Evolutionary conservation across 2,113 vertebrate genomes (phyloP).

Genomic region (Psammodynastes pulverulentus): DNA sequence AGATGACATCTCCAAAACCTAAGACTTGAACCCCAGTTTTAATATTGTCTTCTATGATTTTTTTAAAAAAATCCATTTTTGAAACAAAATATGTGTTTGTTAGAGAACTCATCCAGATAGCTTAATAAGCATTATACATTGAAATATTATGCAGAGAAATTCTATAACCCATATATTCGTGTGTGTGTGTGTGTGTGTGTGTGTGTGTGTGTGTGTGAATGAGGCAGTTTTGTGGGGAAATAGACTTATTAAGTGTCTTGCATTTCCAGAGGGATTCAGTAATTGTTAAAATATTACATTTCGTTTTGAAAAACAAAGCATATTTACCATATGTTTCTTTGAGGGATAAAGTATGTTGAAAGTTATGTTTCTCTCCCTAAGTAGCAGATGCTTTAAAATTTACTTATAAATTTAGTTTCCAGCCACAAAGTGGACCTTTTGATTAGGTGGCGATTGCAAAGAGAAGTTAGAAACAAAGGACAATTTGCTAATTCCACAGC

Average conservation of each 20-base stretch:
- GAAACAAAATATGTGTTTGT: not conserved
- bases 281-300: not conserved
- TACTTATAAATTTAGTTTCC: not conserved
- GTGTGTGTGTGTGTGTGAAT: too few species aligned
- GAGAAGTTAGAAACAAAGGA: not conserved
- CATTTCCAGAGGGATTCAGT: not conserved
- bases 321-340: not conserved
- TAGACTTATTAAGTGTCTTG: not conserved
- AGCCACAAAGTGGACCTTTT: not conserved
- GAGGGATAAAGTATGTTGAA: not conserved
- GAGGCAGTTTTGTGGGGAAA: not conserved
- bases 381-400: not conserved
- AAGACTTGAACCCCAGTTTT: not conserved
- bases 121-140: not conserved
- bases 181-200: not conserved
- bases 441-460: not conserved
- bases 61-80: not conserved
- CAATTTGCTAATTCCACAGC: not conserved
- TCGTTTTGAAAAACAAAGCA: not conserved
- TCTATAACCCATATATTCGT: not conserved
- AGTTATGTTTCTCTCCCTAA: not conserved
- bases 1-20: not conserved
- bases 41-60: not conserved
- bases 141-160: not conserved
- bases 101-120: not conserved